Evolutionary conservation across 2,113 vertebrate species (phyloP).

Genomic region (Agapornis roseicollis): DNA sequence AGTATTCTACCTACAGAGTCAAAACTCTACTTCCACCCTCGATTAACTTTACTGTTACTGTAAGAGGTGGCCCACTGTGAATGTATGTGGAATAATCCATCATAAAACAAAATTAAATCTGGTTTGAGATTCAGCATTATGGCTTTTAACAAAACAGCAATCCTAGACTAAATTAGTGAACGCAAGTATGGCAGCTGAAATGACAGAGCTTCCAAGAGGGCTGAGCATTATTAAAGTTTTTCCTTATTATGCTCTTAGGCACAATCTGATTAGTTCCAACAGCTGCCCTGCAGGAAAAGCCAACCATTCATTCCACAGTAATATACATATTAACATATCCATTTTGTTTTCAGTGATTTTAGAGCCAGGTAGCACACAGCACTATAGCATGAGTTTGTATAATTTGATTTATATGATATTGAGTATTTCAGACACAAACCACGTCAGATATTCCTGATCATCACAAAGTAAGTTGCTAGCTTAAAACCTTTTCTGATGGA

Average conservation of each 20-base stretch:
- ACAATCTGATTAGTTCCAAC: constrained; percentile 18
- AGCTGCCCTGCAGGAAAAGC: not conserved
- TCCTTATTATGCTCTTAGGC: constrained; percentile 1
- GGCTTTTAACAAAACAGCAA: not conserved
- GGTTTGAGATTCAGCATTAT: not conserved
- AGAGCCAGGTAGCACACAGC: not conserved
- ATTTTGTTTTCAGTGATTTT: not conserved
- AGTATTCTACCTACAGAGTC: not conserved
- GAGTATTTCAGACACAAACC: not conserved
- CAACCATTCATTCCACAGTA: not conserved
- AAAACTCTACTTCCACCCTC: not conserved
- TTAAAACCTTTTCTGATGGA: not conserved
- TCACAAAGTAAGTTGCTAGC: not conserved
- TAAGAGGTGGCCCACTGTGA: not conserved
- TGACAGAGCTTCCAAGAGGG: not conserved
- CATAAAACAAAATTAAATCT: not conserved
- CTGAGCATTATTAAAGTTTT: not conserved
- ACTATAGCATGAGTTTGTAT: not conserved
- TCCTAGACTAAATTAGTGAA: not conserved
- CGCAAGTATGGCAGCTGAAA: not conserved
- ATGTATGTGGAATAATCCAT: not conserved
- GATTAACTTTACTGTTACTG: not conserved
- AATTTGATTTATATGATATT: not conserved
- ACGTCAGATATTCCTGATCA: not conserved
- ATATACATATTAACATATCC: not conserved